Evolutionary conservation across 2,113 vertebrate species (phyloP).

Genomic region (Aix galericulata): DNA sequence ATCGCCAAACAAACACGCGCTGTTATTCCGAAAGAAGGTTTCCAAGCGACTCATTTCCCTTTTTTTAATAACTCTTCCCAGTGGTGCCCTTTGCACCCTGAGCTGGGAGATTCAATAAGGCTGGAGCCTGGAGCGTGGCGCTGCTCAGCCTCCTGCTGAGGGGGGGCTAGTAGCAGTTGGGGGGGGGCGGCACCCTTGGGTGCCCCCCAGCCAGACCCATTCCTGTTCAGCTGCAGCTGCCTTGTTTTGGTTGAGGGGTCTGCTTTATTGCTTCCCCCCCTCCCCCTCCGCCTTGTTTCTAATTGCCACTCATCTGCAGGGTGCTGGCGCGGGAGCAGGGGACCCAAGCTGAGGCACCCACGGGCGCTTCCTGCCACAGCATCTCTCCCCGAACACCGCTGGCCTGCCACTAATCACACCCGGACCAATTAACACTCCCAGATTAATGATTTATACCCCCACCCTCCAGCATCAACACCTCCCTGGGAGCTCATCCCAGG

Average conservation of each 20-base stretch:
- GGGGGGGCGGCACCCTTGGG: not conserved
- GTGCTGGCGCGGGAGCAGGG: not conserved
- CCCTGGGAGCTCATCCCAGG: not conserved
- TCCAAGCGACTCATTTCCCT: conserved; percentile 76
- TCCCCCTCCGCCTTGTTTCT: not conserved
- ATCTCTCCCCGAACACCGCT: not conserved
- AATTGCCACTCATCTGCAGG: not conserved
- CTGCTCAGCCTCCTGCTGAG: not conserved
- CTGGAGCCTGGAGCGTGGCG: conserved; percentile 47
- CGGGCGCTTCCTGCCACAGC: not conserved
- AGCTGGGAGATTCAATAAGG: conserved; percentile 72
- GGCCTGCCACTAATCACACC: not conserved
- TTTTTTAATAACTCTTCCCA: conserved; percentile 73
- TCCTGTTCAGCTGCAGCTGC: not conserved
- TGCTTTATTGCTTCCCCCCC: not conserved
- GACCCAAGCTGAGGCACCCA: not conserved
- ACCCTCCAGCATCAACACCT: not conserved
- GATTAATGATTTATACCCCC: not conserved
- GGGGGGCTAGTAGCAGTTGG: not conserved
- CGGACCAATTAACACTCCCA: conserved; percentile 2
- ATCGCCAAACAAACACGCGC: conserved; percentile 68
- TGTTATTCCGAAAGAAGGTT: conserved; percentile 69
- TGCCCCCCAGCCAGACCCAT: not conserved
- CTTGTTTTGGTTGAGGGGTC: not conserved
- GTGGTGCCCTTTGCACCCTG: conserved; percentile 69